These are phyloP conservation scores for Trochalopteron elliotii DNA, from an alignment of 2,113 vertebrate genomes.

Conservation along the genomic window DNA sequence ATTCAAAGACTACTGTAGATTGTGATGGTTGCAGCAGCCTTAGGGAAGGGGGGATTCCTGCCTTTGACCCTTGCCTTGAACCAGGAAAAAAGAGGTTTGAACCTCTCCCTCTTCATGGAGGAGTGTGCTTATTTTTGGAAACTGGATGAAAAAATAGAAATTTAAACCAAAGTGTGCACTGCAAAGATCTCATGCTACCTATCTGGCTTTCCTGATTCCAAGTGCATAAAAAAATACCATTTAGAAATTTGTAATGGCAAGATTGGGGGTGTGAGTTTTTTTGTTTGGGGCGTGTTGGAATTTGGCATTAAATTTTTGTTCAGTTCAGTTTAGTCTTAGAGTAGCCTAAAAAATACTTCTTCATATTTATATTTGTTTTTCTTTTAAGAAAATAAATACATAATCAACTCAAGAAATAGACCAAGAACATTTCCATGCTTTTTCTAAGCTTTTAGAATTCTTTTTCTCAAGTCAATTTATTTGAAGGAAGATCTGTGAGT, in stretches of 20 bases:
- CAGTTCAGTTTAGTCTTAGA: neutral
- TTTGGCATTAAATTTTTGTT: neutral
- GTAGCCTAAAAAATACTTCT: neutral
- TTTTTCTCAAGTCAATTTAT: neutral
- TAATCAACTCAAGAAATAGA: neutral
- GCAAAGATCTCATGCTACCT: neutral
- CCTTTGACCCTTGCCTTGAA: neutral
- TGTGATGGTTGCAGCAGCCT: neutral
- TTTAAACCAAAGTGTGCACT: neutral
- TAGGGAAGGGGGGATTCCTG: neutral
- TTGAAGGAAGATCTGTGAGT: neutral
- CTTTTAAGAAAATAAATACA: neutral
- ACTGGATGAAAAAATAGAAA: neutral
- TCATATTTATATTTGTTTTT: neutral
- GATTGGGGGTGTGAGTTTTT: accelerated
- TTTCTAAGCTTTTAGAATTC: neutral
- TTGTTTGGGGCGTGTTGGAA: neutral
- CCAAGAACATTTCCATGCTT: neutral
- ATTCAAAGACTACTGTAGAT: neutral
- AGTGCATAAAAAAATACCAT: neutral
- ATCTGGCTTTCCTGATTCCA: neutral
- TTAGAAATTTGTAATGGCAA: neutral
- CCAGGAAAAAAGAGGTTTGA: neutral
- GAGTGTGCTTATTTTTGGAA: neutral
- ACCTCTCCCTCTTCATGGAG: neutral